Evolutionary conservation across 2,113 vertebrate genomes (phyloP), one percentile per base, ranked within the genome.

Genomic region (Hemibagrus wyckioides): DNA sequence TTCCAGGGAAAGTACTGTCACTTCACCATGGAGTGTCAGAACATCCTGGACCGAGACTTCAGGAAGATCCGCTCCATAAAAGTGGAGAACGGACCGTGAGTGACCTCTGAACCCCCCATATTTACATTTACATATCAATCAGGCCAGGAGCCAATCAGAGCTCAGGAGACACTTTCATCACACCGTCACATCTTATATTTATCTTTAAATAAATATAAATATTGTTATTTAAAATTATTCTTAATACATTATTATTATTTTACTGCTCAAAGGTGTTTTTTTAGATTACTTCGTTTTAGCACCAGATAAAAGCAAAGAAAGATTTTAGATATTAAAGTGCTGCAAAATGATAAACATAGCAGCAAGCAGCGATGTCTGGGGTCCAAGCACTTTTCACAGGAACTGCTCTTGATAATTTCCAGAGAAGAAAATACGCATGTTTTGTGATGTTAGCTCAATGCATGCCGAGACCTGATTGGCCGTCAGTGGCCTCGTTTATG

Each of bases 1-100:
- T 99, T 99, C 96, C 98, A 99, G 94, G 98, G 98, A 88, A 98
- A 97, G 91, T 95, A 95, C 92, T 97, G 97, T 39, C 96, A 97
- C 90, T 97, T 99, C 93, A 96, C 96, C 94, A 96, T 97, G 92
- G 97, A 99, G 92, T 99, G 98, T 83, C 96, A 96, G 85, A 98
- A 97, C 96, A 95, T 97, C 94, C 96, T 97, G 95, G 97, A 99
- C 91, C 96, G 97, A 86, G 93, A 96, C 90, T 97, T 99, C 96
- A 94, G 95, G 94, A 97, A 97, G 95, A 98, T 98, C 92, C 97
- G 97, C 94, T 99, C 98, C 69, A 95, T 99, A 93, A 99, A 99
- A 93, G 97, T 98, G 90, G 97, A 99, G 92, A 96, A 94, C 5
- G 97, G 97, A 92, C 96, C 96, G 97, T 99, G 97, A 98, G 98